Conservation (phyloP, 2,113 vertebrate genomes). For the Mystacornis crossleyi region DNA sequence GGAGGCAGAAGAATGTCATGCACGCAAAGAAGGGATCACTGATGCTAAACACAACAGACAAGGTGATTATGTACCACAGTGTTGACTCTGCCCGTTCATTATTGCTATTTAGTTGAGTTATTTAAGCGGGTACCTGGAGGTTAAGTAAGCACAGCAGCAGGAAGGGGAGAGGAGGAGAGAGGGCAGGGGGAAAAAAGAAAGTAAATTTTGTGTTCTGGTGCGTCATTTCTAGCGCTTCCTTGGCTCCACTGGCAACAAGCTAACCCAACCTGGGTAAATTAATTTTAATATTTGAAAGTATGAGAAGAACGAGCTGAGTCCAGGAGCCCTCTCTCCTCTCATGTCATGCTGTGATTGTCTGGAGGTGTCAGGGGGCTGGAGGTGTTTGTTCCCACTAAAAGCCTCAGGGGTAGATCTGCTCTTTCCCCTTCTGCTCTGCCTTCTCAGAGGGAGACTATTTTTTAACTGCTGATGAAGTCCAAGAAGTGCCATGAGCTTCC, state of each 20-base stretch:
- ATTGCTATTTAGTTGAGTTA: constrained; percentile 72
- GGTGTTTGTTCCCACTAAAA: not conserved
- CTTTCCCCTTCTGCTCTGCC: not conserved
- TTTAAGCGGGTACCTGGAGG: constrained; percentile 67
- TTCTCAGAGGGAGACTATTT: not conserved
- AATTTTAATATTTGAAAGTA: not conserved
- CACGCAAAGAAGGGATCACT: constrained; percentile 53
- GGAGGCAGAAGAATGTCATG: constrained; percentile 44
- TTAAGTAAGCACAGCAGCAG: constrained; percentile 65
- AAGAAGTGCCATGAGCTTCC: not conserved
- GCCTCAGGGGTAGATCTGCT: not conserved
- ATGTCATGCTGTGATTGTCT: not conserved
- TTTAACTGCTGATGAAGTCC: not conserved
- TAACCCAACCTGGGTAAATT: not conserved
- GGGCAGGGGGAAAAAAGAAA: not conserved
- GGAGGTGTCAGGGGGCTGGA: not conserved
- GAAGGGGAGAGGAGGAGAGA: not conserved
- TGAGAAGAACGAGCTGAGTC: not conserved
- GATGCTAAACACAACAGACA: constrained; percentile 72
- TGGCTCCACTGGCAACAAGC: not conserved
- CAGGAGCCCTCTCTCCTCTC: not conserved
- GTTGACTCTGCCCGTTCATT: constrained; percentile 70
- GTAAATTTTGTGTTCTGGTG: not conserved
- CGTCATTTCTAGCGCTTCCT: not conserved
- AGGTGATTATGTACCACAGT: constrained; percentile 64